Evolutionary conservation across 2,888 invertebrate species (phyloP), one percentile per base, ranked within the genome.

Genomic region (Aproaerema taeniolella): DNA sequence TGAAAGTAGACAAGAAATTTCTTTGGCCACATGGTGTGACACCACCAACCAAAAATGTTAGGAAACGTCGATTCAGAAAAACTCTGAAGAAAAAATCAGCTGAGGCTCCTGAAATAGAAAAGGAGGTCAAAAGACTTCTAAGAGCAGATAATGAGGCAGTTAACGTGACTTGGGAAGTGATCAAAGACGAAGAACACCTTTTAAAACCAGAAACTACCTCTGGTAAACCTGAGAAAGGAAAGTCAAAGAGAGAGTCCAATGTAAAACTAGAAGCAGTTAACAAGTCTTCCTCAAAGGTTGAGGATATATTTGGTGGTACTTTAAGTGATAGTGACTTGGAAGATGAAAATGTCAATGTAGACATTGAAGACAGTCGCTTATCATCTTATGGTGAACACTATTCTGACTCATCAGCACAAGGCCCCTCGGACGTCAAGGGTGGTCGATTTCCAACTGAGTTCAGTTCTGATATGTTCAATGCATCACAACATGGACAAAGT

Each of bases 61-160:
- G 97, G 10, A 93, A 93, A 50, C 88, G 95, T 44, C 88, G 97
- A 44, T 97, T 97, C 63, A 88, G 97, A 24, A 96, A 96, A 78
- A 96, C 96, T 0, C 71, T 97, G 29, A 95, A 95, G 67, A 98
- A 98, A 74, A 98, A 97, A 77, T 95, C 94, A 68, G 94, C 95
- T 1, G 97, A 97, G 74, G 95, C 95, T 15, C 96, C 97, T 0
- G 97, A 97, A 82, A 95, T 97, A 49, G 98, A 98, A 64, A 96
- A 96, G 69, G 97, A 98, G 87, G 95, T 98, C 0, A 96, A 96
- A 69, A 88, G 96, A 26, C 80, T 98, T 37, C 83, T 98, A 13
- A 88, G 96, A 49, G 91, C 91, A 11, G 97, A 97, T 68, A 94
- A 95, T 59, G 96, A 97, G 65, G 96, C 96, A 1, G 92, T 92